phyloP scores from a whole-genome alignment of 2,797 vertebrate species.

The Esox masquinongy region DNA sequence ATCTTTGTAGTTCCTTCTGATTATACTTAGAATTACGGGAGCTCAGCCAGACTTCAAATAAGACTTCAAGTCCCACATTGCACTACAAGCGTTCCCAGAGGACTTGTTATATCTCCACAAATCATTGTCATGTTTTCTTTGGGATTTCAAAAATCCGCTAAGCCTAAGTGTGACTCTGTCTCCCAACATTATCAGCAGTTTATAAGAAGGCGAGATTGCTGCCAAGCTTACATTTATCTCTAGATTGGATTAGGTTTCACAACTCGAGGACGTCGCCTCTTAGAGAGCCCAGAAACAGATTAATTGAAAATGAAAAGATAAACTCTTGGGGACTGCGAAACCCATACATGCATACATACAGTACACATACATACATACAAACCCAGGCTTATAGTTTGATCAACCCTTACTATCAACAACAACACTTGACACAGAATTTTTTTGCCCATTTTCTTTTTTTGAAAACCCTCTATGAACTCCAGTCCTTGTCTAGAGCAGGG shows the following conservation, averaged over 20 bases:
- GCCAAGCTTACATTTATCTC: slow-evolving; percentile 10
- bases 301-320: neutral
- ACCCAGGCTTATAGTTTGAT: neutral
- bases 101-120: neutral
- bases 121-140: neutral
- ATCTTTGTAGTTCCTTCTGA: neutral
- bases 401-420: neutral
- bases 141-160: neutral
- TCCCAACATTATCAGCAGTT: neutral
- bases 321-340: neutral
- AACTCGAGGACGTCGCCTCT: neutral
- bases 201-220: neutral
- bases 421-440: neutral
- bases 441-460: too few relatives aligned
- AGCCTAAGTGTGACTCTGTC: slow-evolving; percentile 1
- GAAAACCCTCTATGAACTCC: neutral
- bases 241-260: slow-evolving; percentile 12
- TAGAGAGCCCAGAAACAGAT: neutral
- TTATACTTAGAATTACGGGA: neutral
- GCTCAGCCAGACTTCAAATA: neutral
- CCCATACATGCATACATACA: neutral
- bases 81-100: neutral
- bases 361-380: neutral
- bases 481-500: neutral
- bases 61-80: neutral